These are phyloP conservation scores for Bryconaethiops microstoma DNA, from an alignment of 2,797 vertebrate genomes.

Conservation along the genomic window DNA sequence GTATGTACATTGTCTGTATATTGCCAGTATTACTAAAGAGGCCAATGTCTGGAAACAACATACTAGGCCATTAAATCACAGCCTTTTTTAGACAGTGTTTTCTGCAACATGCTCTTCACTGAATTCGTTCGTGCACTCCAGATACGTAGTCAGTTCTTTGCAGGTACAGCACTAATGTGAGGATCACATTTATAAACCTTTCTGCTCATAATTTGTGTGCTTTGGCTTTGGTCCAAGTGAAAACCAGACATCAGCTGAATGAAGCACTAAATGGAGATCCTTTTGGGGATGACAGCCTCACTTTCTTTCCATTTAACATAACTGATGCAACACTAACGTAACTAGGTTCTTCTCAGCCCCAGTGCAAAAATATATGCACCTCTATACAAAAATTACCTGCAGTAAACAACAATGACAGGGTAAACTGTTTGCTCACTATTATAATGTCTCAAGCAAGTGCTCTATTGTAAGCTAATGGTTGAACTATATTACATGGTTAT, in stretches of 20 bases:
- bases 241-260: background rate
- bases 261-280: background rate
- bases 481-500: background rate
- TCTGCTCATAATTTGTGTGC: background rate
- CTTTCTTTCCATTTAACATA: background rate
- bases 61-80: no score
- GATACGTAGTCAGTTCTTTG: background rate
- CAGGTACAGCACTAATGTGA: conserved; percentile 1
- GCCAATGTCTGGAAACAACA: no score
- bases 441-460: background rate
- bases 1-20: no score
- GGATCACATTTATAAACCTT: conserved; percentile 9
- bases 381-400: background rate
- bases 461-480: background rate
- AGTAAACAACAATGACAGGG: background rate
- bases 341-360: background rate
- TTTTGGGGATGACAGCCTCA: background rate
- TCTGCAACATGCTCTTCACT: conserved; percentile 6
- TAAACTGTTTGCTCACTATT: background rate
- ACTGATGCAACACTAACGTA: background rate
- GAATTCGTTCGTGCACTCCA: background rate
- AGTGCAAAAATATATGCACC: background rate
- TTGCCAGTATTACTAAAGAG: no score
- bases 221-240: background rate
- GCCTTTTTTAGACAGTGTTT: background rate